Conservation (phyloP, 2,797 vertebrate species). For the Sebastes oblongus region DNA sequence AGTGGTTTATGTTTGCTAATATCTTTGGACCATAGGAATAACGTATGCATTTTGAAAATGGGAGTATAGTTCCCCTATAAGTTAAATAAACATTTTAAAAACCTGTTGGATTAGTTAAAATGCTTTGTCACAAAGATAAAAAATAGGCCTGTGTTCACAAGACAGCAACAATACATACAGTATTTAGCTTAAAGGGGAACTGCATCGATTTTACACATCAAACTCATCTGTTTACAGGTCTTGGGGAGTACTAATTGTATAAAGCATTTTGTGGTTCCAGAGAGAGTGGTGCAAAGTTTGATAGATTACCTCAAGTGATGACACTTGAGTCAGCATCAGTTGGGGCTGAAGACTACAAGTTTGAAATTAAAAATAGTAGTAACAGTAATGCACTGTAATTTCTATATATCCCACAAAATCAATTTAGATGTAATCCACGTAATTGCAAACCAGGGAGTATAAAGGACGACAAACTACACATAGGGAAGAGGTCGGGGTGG, state of each 20-base stretch:
- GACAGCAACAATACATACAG: neutral
- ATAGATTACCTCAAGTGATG: neutral
- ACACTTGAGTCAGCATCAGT: neutral
- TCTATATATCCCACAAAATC: too few species aligned
- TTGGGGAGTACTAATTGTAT: neutral
- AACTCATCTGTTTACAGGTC: neutral
- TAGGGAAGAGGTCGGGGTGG: too few species aligned
- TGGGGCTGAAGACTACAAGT: neutral
- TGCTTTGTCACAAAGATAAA: neutral
- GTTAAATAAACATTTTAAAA: neutral
- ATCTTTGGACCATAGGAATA: too few species aligned
- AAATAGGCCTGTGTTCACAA: neutral
- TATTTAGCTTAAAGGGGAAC: neutral
- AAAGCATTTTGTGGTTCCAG: neutral
- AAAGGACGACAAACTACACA: too few species aligned
- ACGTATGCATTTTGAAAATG: too few species aligned
- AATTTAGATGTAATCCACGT: too few species aligned
- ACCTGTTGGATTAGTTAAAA: neutral
- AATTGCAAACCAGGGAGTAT: too few species aligned
- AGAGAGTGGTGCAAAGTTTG: neutral
- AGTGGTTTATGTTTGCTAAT: too few species aligned
- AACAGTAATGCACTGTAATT: too few species aligned
- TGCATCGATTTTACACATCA: neutral
- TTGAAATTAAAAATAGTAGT: neutral
- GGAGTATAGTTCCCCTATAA: neutral